Conservation (phyloP, 2,113 vertebrate species). For the Felis catus region F.catus_Fca126_mat1.0 CM031414.1:30049001-30049500, state of each 20-base stretch:
- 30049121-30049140: neutral
- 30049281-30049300: slow-evolving; percentile 26
- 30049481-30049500: slow-evolving; percentile 4
- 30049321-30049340: neutral
- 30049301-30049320: slow-evolving; percentile 27
- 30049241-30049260: neutral
- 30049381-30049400: neutral
- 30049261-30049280: neutral
- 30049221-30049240: neutral
- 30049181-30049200: neutral
- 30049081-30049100: neutral
- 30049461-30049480: neutral
- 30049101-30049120: neutral
- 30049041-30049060: slow-evolving; percentile 85
- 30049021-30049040: slow-evolving; percentile 97
- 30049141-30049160: neutral
- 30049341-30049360: neutral
- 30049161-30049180: slow-evolving; percentile 31
- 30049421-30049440: neutral
- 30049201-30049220: neutral
- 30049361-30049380: slow-evolving; percentile 27
- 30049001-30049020: slow-evolving; percentile 95
- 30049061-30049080: neutral
- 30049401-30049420: slow-evolving; percentile 15
- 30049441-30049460: slow-evolving; percentile 7